Evolutionary conservation across 2,797 vertebrate genomes (phyloP), one percentile per base, ranked within the genome.

Genomic region (Anolis apletophallus): DNA sequence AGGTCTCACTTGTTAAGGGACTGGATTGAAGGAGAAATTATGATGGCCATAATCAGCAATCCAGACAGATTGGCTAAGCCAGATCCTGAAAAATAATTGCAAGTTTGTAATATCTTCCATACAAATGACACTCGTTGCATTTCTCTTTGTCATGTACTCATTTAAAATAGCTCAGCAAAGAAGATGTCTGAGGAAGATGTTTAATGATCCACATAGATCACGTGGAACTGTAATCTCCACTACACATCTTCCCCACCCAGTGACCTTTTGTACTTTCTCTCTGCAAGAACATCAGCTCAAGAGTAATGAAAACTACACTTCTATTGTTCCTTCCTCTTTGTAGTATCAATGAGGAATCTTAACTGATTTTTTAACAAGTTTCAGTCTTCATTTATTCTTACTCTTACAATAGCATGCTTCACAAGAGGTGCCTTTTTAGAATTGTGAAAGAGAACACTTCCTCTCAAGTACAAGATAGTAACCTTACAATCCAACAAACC

Each of bases 281-380:
- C 54, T 23, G 19, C 16, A 21, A 73, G 19, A 86, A 36, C 12
- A 86, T 12, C 11, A 9, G 32, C 46, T 36, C 23, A 52, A 68
- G 6, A n/a, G 55, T 13, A 36, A 34, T 23, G 1, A 54, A 14
- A 80, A 23, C 19, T 72, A 36, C 14, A 29, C 54, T 40, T 2
- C 8, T 3, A n/a, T 17, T 17, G 23, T 29, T 78, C 57, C 32
- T 83, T 40, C 32, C 17, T 64, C 40, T 16, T 82, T 72, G 71
- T 55, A 36, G 17, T 67, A 71, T 68, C 34, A 72, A 82, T 73
- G 46, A 46, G 34, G 71, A 54, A 34, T 57, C 16, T 46, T 11
- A 83, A 36, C 12, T 26, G 79, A 80, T 36, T 36, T n/a, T 68
- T 83, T 81, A 54, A 59, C 2, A n/a, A 74, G 57, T 36, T 86